Base-by-base conservation (phyloP, 2,888 invertebrate species). In the Conus canariensis region DNA sequence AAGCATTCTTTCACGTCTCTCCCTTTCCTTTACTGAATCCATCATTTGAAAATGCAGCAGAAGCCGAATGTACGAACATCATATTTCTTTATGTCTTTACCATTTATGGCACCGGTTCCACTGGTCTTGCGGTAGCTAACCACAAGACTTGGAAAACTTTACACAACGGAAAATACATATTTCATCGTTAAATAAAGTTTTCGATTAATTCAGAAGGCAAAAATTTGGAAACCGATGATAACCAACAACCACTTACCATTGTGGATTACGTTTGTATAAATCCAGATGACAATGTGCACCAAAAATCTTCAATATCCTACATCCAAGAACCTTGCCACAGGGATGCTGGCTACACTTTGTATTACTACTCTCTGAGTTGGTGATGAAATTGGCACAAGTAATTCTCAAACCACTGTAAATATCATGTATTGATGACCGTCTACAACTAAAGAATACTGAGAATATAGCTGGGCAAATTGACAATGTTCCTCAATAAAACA, bases 21-120 rank as follows among this genome's bases (percentile, higher is more conserved):
- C 45, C 4, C 45, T 45, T 45, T 45, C 45, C 45, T 45, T 45
- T 45, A 45, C 45, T 45, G 45, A 45, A 45, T 45, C 45, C 45
- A 45, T 45, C 45, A 45, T 45, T 45, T 2, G 64, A 16, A 64
- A 64, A 64, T 64, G 16, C 64, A 64, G 64, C 12, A 14, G 16
- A 64, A 64, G 16, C 16, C 64, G 64, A 64, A 64, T 64, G 64
- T 14, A 45, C 45, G 64, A 64, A 64, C 16, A 64, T 14, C 12
- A 7, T 10, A 14, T 1, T 16, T 64, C 16, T 64, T 64, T 64
- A 64, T 16, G n/a, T 74, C 74, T 59, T 89, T 85, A 89, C 89
- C 89, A 85, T 89, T 89, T 89, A 70, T 77, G 89, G 89, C 85
- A 74, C 89, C 74, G 83, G 58, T 77, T 67, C 60, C 22, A 22